These are phyloP conservation scores for Macrotrachela quadricornifera DNA, from an alignment of 1,140 invertebrate species.

Conservation along the genomic window DNA sequence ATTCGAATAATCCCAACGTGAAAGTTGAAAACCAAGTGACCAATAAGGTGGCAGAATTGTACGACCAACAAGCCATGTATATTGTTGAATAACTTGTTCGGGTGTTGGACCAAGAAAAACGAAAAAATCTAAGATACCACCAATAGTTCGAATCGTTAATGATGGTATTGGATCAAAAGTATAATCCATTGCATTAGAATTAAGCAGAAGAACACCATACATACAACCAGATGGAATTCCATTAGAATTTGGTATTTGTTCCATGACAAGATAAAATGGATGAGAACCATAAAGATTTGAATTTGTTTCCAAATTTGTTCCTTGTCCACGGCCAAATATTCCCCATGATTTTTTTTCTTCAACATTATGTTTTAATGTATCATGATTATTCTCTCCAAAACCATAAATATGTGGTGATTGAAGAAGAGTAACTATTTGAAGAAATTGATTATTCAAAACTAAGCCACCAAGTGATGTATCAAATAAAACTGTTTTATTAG, in stretches of 20 bases:
- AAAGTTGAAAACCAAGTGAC: constrained; percentile 64
- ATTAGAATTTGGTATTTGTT: too few relatives aligned
- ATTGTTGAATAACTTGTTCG: constrained; percentile 51
- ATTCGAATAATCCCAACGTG: constrained; percentile 35
- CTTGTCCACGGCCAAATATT: neutral
- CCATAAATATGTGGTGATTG: constrained; percentile 11
- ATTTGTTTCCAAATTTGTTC: too few relatives aligned
- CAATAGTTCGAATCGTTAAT: constrained; percentile 20
- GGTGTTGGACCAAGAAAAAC: constrained; percentile 32
- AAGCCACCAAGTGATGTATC: constrained; percentile 9
- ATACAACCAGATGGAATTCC: neutral
- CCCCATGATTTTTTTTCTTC: too few relatives aligned
- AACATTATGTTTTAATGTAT: constrained; percentile 2
- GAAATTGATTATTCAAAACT: constrained; percentile 11
- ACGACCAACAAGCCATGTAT: constrained; percentile 44
- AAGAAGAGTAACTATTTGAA: constrained; percentile 9
- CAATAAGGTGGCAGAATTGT: constrained; percentile 55
- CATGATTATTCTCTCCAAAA: constrained; percentile 5
- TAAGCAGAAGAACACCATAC: constrained; percentile 20
- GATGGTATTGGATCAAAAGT: constrained; percentile 12
- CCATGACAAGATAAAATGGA: constrained; percentile 8
- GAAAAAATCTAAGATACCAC: constrained; percentile 26
- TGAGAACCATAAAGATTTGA: constrained; percentile 8
- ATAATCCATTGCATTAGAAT: constrained; percentile 22
- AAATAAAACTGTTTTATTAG: neutral